A percentile compares a stretch with the other conserved stretches of the same genome.
These are phyloP conservation scores for Apis cerana DNA, from an alignment of 1,140 invertebrate genomes.

Conservation along the genomic window DNA sequence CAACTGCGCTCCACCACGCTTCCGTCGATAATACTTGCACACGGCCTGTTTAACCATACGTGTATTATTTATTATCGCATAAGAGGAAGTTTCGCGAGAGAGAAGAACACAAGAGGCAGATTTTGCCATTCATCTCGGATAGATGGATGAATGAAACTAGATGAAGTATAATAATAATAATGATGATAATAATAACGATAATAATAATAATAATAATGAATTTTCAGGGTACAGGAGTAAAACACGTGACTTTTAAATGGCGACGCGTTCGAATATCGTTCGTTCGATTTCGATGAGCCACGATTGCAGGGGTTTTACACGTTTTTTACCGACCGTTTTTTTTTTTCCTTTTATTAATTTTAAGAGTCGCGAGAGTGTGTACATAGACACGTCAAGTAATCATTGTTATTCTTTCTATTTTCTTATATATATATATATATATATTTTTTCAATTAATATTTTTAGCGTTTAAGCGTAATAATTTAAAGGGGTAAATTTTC, in stretches of 20 bases:
- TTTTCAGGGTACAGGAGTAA: background rate
- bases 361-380: background rate
- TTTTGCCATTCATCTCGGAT: too few relatives aligned
- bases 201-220: background rate
- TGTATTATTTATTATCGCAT: constrained; percentile 10
- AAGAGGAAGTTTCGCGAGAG: background rate
- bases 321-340: too few relatives aligned
- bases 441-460: background rate
- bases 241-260: background rate
- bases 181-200: background rate
- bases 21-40: too few relatives aligned
- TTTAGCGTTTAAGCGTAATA: background rate
- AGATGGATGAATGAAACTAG: too few relatives aligned
- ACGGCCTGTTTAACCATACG: too few relatives aligned
- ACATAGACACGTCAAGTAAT: background rate
- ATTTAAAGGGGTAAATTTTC: too few relatives aligned
- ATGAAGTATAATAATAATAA: background rate
- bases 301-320: background rate
- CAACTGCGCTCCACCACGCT: too few relatives aligned
- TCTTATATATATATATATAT: background rate
- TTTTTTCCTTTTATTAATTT: background rate
- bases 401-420: background rate
- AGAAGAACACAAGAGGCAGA: background rate
- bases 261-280: background rate
- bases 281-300: background rate